These are phyloP conservation scores for Netelia fuscicornis DNA, from an alignment of 2,888 invertebrate species.

Conservation along the genomic window DNA sequence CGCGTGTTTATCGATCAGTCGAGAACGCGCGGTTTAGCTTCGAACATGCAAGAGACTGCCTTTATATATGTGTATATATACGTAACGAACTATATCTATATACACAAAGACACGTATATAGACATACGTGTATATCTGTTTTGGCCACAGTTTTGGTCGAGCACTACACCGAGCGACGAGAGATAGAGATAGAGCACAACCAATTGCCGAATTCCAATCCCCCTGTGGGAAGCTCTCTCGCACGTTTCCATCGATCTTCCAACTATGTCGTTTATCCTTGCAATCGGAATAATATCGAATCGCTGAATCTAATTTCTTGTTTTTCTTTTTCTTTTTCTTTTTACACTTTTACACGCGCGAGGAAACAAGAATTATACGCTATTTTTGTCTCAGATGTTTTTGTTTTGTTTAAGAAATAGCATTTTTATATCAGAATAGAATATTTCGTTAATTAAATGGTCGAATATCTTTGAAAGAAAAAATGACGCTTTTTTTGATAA, in stretches of 20 bases:
- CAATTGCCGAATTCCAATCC: constrained; percentile 65
- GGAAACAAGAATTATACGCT: neutral
- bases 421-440: no score
- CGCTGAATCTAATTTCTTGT: constrained; percentile 29
- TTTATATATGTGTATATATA: constrained; percentile 12
- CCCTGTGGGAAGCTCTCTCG: constrained; percentile 34
- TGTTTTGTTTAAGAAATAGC: no score
- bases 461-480: no score
- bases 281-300: constrained; percentile 57
- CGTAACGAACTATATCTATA: constrained; percentile 10
- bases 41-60: constrained; percentile 35
- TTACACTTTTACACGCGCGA: neutral
- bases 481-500: no score
- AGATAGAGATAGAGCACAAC: constrained; percentile 43
- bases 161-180: constrained; percentile 27
- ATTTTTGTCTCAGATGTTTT: no score
- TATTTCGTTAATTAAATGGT: neutral
- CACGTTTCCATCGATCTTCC: constrained; percentile 38
- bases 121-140: constrained; percentile 16
- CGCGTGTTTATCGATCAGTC: constrained; percentile 70
- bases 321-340: neutral
- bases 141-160: constrained; percentile 43
- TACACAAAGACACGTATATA: neutral
- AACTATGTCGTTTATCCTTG: constrained; percentile 42
- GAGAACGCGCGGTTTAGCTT: constrained; percentile 53